Evolutionary conservation across 2,888 invertebrate species (phyloP).

Genomic region (Silvanus unidentatus): DNA sequence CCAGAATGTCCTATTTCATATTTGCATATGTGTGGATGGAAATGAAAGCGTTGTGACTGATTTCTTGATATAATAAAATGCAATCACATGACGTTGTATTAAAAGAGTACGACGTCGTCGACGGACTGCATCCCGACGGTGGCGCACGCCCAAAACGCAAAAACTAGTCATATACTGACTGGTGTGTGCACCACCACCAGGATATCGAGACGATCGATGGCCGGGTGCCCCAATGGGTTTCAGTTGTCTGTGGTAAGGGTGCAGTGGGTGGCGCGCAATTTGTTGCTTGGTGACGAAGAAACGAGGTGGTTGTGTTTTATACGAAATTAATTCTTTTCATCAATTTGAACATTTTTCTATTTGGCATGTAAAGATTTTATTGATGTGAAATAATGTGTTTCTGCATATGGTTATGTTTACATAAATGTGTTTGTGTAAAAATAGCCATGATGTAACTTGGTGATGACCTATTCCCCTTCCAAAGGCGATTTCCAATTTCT

Average conservation of each 20-base stretch:
- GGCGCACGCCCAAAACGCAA: conserved; percentile 22
- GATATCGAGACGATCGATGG: conserved; percentile 25
- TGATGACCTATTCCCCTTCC: neutral
- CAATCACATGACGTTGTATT: no score
- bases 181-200: conserved; percentile 22
- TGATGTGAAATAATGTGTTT: no score
- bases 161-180: neutral
- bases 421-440: conserved; percentile 4
- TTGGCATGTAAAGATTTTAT: no score
- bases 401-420: no score
- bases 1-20: no score
- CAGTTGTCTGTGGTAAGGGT: conserved; percentile 44
- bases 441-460: neutral
- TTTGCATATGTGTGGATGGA: no score
- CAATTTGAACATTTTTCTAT: no score
- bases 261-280: conserved; percentile 5
- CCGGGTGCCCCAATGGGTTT: conserved; percentile 25
- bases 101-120: no score
- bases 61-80: no score
- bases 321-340: no score
- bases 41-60: no score
- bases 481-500: no score
- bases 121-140: conserved; percentile 1
- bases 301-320: conserved; percentile 2
- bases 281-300: neutral